Conservation (phyloP, 2,888 invertebrate species). For the Brenthis ino region DNA sequence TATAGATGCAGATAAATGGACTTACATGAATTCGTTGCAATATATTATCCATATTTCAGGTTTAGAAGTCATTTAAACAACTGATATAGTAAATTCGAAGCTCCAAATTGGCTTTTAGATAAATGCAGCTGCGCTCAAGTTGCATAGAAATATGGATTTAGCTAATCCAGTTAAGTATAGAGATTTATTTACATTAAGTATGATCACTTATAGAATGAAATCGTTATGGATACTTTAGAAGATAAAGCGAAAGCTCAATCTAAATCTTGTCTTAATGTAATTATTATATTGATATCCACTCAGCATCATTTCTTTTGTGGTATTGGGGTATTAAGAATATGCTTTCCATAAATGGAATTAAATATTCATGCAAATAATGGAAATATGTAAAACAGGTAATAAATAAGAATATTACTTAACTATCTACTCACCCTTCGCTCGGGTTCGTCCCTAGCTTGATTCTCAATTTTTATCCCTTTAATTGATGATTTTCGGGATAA, state of each 20-base stretch:
- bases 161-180: slow-evolving; percentile 23
- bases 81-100: slow-evolving; percentile 17
- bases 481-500: too few species aligned
- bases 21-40: neutral
- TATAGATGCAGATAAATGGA: neutral
- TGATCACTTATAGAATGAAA: neutral
- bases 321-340: too few species aligned
- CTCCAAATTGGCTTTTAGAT: slow-evolving; percentile 35
- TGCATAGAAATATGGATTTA: slow-evolving; percentile 33
- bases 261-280: too few species aligned
- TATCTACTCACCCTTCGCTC: too few species aligned
- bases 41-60: slow-evolving; percentile 4
- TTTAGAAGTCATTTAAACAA: slow-evolving; percentile 18
- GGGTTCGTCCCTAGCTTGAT: too few species aligned
- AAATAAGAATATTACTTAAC: too few species aligned
- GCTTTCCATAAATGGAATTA: too few species aligned
- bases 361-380: too few species aligned
- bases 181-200: slow-evolving; percentile 10
- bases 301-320: neutral
- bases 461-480: too few species aligned
- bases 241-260: neutral
- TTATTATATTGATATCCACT: neutral
- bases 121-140: slow-evolving; percentile 32
- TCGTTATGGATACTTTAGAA: neutral
- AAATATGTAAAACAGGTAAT: too few species aligned